phyloP scores from a whole-genome alignment of 2,888 invertebrate genomes.

The Diachrysia chrysitis region DNA sequence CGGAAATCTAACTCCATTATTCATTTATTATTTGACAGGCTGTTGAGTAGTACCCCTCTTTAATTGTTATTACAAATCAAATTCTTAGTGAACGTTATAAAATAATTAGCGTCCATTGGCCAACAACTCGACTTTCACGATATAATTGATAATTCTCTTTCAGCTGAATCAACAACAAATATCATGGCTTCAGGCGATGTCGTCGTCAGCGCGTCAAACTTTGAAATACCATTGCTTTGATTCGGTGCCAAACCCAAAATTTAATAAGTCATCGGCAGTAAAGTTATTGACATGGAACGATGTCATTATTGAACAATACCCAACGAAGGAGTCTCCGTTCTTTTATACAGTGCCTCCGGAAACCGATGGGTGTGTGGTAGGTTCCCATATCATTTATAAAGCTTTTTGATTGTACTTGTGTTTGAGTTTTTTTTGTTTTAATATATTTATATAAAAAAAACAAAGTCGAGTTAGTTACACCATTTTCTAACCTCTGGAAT shows the following conservation, averaged over 20 bases:
- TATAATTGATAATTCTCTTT: conserved; percentile 7
- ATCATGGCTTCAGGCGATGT: conserved; percentile 49
- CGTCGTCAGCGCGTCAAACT: conserved; percentile 46
- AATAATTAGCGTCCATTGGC: no score
- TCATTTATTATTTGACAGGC: background rate
- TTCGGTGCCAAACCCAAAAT: conserved; percentile 40
- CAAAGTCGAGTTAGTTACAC: no score
- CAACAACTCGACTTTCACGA: background rate
- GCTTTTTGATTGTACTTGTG: no score
- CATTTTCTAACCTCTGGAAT: no score
- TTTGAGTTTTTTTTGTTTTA: background rate
- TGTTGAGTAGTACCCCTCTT: background rate
- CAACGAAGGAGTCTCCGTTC: conserved; percentile 45
- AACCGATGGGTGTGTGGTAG: conserved; percentile 28
- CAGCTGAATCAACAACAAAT: conserved; percentile 31
- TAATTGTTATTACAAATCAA: no score
- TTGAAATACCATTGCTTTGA: conserved; percentile 60
- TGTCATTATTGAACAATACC: conserved; percentile 43
- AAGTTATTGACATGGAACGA: conserved; percentile 61
- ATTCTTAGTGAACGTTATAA: no score
- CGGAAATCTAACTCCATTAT: background rate
- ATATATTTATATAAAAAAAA: no score
- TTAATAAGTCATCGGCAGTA: conserved; percentile 29
- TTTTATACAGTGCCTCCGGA: conserved; percentile 43
- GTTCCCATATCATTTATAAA: background rate